phyloP scores from a whole-genome alignment of 92 coral and sea anemone species.

The Pocillopora grandis region DNA sequence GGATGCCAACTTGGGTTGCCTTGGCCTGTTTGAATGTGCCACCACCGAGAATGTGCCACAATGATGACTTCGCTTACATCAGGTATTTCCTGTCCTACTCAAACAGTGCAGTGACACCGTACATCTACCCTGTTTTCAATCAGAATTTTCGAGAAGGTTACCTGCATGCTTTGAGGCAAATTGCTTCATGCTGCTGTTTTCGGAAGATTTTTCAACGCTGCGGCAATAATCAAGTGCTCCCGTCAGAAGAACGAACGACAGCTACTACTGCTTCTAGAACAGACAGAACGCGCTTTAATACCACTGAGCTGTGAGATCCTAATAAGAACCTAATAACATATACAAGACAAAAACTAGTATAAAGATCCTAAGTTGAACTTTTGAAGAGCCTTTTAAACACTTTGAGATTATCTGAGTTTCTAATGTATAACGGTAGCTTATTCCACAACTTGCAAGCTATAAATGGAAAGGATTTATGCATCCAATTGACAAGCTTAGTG shows the following conservation, averaged over 20 bases:
- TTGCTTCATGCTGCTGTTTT: background rate
- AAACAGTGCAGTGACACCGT: conserved; percentile 33
- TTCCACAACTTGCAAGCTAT: no score
- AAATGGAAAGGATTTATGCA: no score
- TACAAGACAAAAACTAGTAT: no score
- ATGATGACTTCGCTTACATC: conserved; percentile 9
- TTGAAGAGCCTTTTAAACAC: no score
- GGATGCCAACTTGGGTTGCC: conserved; percentile 11
- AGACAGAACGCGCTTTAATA: background rate
- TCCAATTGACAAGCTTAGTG: no score
- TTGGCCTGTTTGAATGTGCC: background rate
- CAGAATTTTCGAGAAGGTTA: conserved; percentile 34
- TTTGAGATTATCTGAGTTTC: no score
- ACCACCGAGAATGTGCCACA: conserved; percentile 5
- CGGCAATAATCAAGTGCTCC: background rate
- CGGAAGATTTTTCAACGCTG: background rate
- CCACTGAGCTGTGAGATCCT: background rate
- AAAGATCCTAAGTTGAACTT: no score
- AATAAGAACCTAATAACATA: no score
- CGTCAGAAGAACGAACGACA: background rate
- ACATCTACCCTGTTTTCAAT: conserved; percentile 36
- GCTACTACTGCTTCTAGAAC: background rate
- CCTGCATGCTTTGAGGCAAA: conserved; percentile 1
- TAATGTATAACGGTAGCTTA: no score
- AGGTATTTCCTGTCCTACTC: conserved; percentile 22